phyloP scores from a whole-genome alignment of 1,140 invertebrate species.

The Sminthurides bifidus region DNA sequence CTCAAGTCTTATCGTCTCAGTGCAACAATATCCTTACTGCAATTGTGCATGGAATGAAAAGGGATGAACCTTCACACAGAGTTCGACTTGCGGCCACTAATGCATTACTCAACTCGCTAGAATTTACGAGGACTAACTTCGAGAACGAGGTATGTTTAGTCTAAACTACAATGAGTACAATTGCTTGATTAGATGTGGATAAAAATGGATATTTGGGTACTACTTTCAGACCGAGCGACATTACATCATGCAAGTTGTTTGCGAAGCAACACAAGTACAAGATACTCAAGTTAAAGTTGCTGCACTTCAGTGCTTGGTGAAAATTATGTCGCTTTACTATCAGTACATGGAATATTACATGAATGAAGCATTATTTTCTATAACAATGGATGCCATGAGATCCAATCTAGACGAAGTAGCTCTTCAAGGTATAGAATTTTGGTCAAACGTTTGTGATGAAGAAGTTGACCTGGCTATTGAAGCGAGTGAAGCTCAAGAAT shows the following conservation, averaged over 20 bases:
- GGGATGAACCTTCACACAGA: constrained; percentile 65
- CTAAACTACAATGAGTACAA: background rate
- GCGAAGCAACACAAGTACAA: constrained; percentile 70
- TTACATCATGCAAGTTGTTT: constrained; percentile 99
- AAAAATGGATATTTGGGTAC: constrained; percentile 11
- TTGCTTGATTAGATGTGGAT: background rate
- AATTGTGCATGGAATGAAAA: constrained; percentile 95
- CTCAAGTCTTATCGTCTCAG: constrained; percentile 77
- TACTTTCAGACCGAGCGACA: constrained; percentile 70
- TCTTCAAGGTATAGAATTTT: constrained; percentile 98
- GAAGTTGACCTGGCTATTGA: constrained; percentile 95
- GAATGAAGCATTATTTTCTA: constrained; percentile 94
- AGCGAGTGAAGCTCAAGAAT: constrained; percentile 81
- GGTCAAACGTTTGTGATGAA: constrained; percentile 99
- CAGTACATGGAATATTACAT: constrained; percentile 99
- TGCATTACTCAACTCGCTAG: constrained; percentile 93
- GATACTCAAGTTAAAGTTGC: constrained; percentile 87
- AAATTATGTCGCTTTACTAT: constrained; percentile 98
- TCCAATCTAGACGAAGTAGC: constrained; percentile 89
- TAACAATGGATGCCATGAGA: constrained; percentile 97
- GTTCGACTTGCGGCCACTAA: constrained; percentile 89
- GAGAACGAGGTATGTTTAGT: constrained; percentile 63
- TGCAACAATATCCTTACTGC: constrained; percentile 96
- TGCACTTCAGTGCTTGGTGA: constrained; percentile 94
- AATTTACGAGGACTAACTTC: constrained; percentile 98